A percentile compares a stretch with the other conserved stretches of the same genome.
These are phyloP conservation scores for Antedon mediterranea DNA, from an alignment of 53 echinoderm and acorn worm species.

Conservation along the genomic window DNA sequence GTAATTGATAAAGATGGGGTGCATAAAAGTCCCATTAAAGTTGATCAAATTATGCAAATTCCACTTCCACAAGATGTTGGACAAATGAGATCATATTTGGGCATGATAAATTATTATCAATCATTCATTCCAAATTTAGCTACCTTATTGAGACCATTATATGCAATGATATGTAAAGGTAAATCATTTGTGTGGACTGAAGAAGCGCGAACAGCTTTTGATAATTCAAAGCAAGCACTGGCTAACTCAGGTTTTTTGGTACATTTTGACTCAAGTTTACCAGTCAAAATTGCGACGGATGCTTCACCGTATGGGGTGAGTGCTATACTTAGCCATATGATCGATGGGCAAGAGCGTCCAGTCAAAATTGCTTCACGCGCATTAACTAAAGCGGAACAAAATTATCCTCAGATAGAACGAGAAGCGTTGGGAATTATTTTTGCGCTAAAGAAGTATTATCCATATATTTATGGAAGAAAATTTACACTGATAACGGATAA, in stretches of 20 bases:
- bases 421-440: conserved; percentile 4
- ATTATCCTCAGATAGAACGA: conserved; percentile 8
- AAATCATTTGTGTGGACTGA: not conserved
- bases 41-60: conserved; percentile 16
- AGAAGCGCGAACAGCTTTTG: not conserved
- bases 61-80: conserved; percentile 17
- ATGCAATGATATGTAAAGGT: not conserved
- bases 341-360: not conserved
- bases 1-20: conserved; percentile 27
- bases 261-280: not conserved
- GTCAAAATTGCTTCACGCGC: conserved; percentile 6
- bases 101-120: conserved; percentile 1
- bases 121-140: not conserved
- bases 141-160: not conserved
- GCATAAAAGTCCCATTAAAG: conserved; percentile 19
- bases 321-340: not conserved
- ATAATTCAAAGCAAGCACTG: not conserved
- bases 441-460: not conserved
- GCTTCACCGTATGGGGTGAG: not conserved
- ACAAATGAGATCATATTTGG: conserved; percentile 9
- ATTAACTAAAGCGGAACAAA: conserved; percentile 10
- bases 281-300: not conserved
- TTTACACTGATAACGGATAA: not conserved
- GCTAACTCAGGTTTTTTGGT: not conserved
- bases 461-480: not conserved